phyloP scores from a whole-genome alignment of 2,113 vertebrate genomes.

The Oreochromis niloticus region DNA sequence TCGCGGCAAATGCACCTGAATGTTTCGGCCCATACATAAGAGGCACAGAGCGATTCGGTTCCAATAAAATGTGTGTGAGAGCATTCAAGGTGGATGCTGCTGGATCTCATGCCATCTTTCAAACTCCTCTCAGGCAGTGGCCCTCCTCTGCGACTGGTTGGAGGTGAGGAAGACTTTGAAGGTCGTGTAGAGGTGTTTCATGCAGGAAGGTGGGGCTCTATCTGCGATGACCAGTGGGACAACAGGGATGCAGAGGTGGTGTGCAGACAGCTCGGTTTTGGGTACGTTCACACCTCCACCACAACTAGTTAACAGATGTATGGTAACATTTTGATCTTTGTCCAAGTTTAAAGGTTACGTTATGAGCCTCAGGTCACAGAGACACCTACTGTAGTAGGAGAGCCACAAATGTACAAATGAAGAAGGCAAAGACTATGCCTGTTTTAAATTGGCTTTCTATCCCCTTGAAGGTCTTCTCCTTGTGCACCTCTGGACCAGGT shows the following conservation, averaged over 20 bases:
- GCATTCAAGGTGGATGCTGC: neutral
- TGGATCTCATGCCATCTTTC: neutral
- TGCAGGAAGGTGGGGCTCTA: constrained; percentile 81
- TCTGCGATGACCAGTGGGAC: constrained; percentile 91
- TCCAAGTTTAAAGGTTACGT: neutral
- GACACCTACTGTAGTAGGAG: neutral
- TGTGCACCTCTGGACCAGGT: neutral
- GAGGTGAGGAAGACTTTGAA: constrained; percentile 84
- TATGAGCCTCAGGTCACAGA: neutral
- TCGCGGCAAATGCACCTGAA: neutral
- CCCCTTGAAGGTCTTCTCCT: neutral
- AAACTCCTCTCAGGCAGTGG: constrained; percentile 70
- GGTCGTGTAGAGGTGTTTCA: constrained; percentile 88
- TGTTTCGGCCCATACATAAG: neutral
- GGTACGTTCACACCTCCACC: constrained; percentile 57
- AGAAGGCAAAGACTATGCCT: neutral
- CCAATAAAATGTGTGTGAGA: neutral
- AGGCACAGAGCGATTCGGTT: neutral
- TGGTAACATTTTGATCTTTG: neutral
- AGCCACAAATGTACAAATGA: neutral
- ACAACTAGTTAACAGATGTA: neutral
- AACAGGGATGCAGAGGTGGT: constrained; percentile 86
- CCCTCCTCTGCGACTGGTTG: constrained; percentile 80
- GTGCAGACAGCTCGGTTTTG: constrained; percentile 84
- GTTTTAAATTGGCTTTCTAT: neutral